These are phyloP conservation scores for Mesorhabditis sp. DNA, from an alignment of 2,888 invertebrate genomes.

Conservation along the genomic window DNA sequence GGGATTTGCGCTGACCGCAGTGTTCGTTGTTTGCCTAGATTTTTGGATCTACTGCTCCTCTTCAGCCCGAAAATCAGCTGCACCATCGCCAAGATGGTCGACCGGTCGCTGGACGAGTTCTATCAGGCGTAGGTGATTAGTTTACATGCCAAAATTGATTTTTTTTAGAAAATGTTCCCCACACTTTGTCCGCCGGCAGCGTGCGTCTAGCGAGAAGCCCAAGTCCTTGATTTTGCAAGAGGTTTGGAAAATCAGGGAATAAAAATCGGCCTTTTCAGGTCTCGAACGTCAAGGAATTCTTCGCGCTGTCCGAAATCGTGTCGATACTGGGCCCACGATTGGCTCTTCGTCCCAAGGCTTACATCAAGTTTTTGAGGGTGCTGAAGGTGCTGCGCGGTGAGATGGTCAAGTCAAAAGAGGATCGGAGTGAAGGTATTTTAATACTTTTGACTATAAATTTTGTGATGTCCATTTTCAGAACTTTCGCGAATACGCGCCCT, in stretches of 20 bases:
- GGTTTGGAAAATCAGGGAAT: background rate
- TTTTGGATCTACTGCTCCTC: conserved; percentile 6
- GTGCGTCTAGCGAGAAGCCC: background rate
- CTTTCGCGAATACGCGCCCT: conserved; percentile 18
- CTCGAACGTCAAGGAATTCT: conserved; percentile 40
- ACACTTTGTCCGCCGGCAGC: background rate
- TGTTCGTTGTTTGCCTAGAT: conserved; percentile 16
- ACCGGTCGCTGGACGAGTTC: conserved; percentile 37
- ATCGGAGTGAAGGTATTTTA: conserved; percentile 13
- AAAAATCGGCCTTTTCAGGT: conserved; percentile 18
- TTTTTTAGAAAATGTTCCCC: background rate
- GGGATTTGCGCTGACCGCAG: conserved; percentile 50
- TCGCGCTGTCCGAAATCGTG: conserved; percentile 21
- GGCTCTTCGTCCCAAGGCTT: conserved; percentile 69
- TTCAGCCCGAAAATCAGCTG: conserved; percentile 36
- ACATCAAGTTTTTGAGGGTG: conserved; percentile 72
- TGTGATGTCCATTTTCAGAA: background rate
- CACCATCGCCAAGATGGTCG: conserved; percentile 42
- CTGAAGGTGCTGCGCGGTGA: conserved; percentile 62
- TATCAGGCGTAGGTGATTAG: conserved; percentile 18
- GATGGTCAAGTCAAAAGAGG: conserved; percentile 22
- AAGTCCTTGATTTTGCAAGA: background rate
- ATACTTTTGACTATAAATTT: background rate
- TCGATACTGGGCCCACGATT: conserved; percentile 37
- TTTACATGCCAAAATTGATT: background rate